Percentiles rank a stretch among this genome's conserved stretches.
Evolutionary conservation across 1,140 invertebrate genomes (phyloP).

Genomic region (Chelonus insularis): DNA sequence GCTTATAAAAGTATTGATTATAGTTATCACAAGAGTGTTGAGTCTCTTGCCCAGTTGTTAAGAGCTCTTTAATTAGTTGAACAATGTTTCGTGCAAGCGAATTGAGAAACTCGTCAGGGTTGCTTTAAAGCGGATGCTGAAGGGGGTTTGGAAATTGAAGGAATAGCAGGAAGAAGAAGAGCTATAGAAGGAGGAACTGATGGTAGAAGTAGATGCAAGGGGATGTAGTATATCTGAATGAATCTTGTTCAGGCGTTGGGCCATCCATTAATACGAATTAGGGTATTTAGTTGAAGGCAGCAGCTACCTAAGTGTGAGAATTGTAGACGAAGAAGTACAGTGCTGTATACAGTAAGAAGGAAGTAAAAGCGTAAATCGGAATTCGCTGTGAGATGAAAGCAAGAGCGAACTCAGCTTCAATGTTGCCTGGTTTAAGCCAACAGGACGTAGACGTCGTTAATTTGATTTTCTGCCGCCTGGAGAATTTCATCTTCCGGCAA

Average conservation of each 20-base stretch:
- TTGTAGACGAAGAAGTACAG: constrained; percentile 6
- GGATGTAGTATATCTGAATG: not conserved
- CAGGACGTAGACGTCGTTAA: constrained; percentile 29
- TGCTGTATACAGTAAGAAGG: not conserved
- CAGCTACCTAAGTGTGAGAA: constrained; percentile 25
- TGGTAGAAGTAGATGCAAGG: constrained; percentile 13
- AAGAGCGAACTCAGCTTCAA: not conserved
- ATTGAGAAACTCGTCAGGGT: constrained; percentile 16
- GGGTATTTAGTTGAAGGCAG: constrained; percentile 46
- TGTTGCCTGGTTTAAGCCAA: constrained; percentile 17
- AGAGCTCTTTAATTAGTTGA: constrained; percentile 27
- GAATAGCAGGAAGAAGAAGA: constrained; percentile 17
- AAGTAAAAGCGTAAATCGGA: not conserved
- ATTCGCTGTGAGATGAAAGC: not conserved
- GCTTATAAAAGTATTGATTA: constrained; percentile 18
- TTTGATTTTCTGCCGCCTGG: constrained; percentile 26
- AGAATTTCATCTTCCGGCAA: constrained; percentile 30
- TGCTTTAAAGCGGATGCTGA: constrained; percentile 16
- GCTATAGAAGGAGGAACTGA: too few species aligned
- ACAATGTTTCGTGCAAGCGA: constrained; percentile 16
- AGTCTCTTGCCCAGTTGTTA: constrained; percentile 1
- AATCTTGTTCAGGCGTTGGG: constrained; percentile 37
- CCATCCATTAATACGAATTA: constrained; percentile 55
- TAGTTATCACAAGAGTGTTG: constrained; percentile 8
- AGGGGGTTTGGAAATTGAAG: not conserved